Percentiles rank a stretch among this genome's conserved stretches.
These are phyloP conservation scores for Pantelozetes paolii DNA, from an alignment of 2,888 invertebrate genomes.

Conservation along the genomic window DNA sequence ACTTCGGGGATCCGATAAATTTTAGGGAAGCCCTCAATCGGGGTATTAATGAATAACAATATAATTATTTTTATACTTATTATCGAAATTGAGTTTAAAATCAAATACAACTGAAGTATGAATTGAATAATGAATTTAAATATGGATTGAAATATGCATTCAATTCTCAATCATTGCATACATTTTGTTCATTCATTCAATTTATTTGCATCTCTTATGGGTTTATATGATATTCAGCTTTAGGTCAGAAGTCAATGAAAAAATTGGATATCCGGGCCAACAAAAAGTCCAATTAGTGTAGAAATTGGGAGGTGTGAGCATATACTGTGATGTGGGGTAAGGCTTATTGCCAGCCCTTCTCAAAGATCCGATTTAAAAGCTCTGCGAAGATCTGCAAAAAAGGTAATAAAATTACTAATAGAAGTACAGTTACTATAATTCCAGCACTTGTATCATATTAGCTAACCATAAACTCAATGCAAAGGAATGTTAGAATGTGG, in stretches of 20 bases:
- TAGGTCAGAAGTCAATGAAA: conserved; percentile 24
- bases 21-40: conserved; percentile 32
- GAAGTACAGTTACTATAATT: conserved; percentile 29
- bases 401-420: conserved; percentile 30
- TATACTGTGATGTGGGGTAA: conserved; percentile 16
- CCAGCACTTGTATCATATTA: conserved; percentile 30
- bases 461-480: conserved; percentile 13
- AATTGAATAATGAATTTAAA: neutral
- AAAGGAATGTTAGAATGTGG: conserved; percentile 28
- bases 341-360: conserved; percentile 3
- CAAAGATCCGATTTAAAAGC: neutral
- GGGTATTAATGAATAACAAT: conserved; percentile 28
- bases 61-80: conserved; percentile 7
- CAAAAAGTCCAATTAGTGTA: conserved; percentile 32
- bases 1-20: neutral
- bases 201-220: neutral
- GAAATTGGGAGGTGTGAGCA: conserved; percentile 32
- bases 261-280: conserved; percentile 26
- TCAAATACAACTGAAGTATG: neutral
- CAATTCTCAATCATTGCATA: no score
- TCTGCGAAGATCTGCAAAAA: neutral
- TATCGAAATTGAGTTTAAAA: conserved; percentile 6
- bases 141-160: neutral
- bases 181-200: neutral
- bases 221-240: neutral